These are phyloP conservation scores for Chrysoperla carnea DNA, from an alignment of 1,140 invertebrate genomes.

Conservation along the genomic window DNA sequence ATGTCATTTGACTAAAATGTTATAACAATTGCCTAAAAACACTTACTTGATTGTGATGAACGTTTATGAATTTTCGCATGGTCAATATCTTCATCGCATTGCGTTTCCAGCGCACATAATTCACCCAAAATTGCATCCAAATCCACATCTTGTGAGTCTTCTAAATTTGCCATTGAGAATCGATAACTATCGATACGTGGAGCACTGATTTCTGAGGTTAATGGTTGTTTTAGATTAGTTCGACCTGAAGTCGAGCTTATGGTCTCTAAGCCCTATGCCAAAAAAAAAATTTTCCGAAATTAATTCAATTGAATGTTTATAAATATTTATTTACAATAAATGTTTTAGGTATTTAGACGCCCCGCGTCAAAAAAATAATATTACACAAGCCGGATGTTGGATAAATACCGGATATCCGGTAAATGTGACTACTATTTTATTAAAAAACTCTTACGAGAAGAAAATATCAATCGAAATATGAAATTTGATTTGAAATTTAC, in stretches of 20 bases:
- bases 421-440: too few relatives aligned
- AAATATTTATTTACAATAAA: background rate
- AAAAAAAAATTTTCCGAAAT: constrained; percentile 8
- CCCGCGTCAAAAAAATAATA: too few relatives aligned
- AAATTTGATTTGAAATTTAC: constrained; percentile 15
- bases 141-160: constrained; percentile 90
- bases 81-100: constrained; percentile 50
- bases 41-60: constrained; percentile 20
- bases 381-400: too few relatives aligned
- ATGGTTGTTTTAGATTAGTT: constrained; percentile 22
- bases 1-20: too few relatives aligned
- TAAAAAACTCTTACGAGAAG: too few relatives aligned
- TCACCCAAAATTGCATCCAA: constrained; percentile 90
- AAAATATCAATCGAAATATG: too few relatives aligned
- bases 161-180: constrained; percentile 83
- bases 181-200: constrained; percentile 71
- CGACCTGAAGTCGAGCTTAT: constrained; percentile 26
- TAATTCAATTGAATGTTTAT: background rate
- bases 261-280: constrained; percentile 44
- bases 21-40: too few relatives aligned
- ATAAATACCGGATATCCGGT: too few relatives aligned
- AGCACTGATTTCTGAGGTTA: constrained; percentile 39
- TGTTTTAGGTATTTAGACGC: too few relatives aligned
- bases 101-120: constrained; percentile 72
- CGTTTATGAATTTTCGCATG: constrained; percentile 23